Evolutionary conservation across 2,888 invertebrate genomes (phyloP), one percentile per base, ranked within the genome.

Genomic region (Cephalotes varians): DNA sequence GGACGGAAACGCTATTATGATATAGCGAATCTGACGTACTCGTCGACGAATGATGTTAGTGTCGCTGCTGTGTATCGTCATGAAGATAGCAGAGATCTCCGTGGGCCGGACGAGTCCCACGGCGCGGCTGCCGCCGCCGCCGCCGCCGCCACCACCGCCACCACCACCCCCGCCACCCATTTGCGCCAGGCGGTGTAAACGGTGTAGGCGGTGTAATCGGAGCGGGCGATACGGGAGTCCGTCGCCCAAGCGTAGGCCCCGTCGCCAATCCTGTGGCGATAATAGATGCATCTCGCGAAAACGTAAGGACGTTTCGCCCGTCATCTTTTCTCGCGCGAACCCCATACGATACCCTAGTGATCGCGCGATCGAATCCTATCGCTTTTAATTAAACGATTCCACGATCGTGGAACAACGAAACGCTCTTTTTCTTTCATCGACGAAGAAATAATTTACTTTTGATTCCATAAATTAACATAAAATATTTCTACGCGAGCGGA

Each of bases 31-130:
- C 71, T 69, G 85, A 88, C 54, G 40, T 44, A 77, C 28, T 69
- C 86, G 90, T 88, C 87, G 81, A 88, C 91, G 87, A 92, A 96
- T 96, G 95, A 95, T 96, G 94, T 95, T 96, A 94, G 95, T 96
- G 93, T 93, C 96, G 90, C 91, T 94, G 88, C 93, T 96, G 95
- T 96, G 96, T 93, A 95, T 96, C 94, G 96, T 96, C 94, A 96
- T 96, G 96, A 96, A 96, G 95, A 95, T 96, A 92, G 95, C 96
- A 92, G 96, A 96, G 94, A 95, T 95, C 92, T 95, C 95, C 74
- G 92, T 93, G 91, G 93, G 93, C 85, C 93, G 92, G 71, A 84
- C 80, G 37, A 92, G 89, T 85, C 89, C 92, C 79, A 86, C 91
- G 69, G 89, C 92, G 79, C 89, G 90, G 83, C 79, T 85, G 73